Base-by-base conservation (phyloP, 2,113 vertebrate species). In the Calidris pygmaea region DNA sequence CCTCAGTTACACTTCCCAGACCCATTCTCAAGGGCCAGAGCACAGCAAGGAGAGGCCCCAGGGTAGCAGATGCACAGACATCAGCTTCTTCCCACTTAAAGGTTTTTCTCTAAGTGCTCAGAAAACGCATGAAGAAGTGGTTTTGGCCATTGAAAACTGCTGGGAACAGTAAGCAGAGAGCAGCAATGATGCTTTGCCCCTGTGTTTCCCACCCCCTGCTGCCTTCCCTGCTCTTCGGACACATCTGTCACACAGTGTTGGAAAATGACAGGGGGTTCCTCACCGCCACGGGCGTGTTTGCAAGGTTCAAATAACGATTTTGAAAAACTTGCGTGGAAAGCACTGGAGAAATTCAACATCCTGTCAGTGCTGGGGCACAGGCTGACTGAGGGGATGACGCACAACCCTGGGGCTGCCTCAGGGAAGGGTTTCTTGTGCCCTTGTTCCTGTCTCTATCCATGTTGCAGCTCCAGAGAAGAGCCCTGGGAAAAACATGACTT, bases 191-290 rank as follows among this genome's bases (percentile, higher is more conserved):
- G 15, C 9, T 47, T 78, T 91, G 27, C 6, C 27, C 18, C 27
- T 59, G 3, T 47, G 19, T 87, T 73, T 89, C 9, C 16, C 45
- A 4, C 8, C 10, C 8, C 2, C 20, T 14, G 8, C 60, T 92
- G 45, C 3, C 9, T 78, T 81, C 23, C 37, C n/a, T 65, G 41
- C 14, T 87, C 34, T 53, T 70, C 2, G 0, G n/a, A 37, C 35
- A n/a, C 0, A 0, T 70, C 50, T 60, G 43, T 47, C 20, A 4
- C 35, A 35, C 8, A 12, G 47, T 2, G 0, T 0, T 74, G 32
- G 60, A 78, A 67, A 50, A 10, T 55, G 23, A 59, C 65, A 32
- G 32, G 35, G 3, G 7, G 9, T 66, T 90, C 56, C 70, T 85
- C 43, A 60, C n/a, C 22, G 41, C 30, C 2, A 0, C 17, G 1